Conservation (phyloP, 2,797 vertebrate genomes). For the Anniella stebbinsi region DNA sequence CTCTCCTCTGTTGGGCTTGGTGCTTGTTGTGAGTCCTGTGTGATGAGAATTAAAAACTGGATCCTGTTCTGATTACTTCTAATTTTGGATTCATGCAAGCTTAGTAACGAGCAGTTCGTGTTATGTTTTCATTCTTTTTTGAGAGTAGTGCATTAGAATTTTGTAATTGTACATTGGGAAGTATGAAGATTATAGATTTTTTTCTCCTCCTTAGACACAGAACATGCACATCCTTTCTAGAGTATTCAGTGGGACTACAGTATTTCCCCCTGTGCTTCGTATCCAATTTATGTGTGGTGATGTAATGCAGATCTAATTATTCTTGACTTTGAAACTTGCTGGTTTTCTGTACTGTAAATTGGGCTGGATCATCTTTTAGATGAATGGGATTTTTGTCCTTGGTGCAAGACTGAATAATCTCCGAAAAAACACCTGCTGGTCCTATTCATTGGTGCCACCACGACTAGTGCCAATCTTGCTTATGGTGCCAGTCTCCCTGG, state of each 20-base stretch:
- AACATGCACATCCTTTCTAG: not conserved
- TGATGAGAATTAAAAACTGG: not conserved
- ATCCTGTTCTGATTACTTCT: not conserved
- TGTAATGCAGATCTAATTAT: not conserved
- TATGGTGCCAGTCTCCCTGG: not conserved
- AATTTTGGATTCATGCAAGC: not conserved
- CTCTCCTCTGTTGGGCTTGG: not conserved
- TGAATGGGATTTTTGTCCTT: not conserved
- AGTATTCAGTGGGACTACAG: not conserved
- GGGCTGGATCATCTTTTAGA: not conserved
- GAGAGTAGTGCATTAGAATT: conserved; percentile 44
- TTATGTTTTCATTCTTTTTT: conserved; percentile 9
- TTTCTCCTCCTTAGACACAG: conserved; percentile 32
- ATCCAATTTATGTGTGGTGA: not conserved
- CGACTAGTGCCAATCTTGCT: not conserved
- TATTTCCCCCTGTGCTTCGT: conserved; percentile 27
- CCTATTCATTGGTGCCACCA: not conserved
- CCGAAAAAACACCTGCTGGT: not conserved
- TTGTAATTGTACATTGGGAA: conserved; percentile 40
- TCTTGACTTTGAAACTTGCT: not conserved
- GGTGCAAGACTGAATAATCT: not conserved
- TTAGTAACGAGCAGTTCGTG: not conserved
- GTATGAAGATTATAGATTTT: conserved; percentile 45
- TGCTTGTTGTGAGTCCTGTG: not conserved
- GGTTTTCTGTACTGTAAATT: not conserved